phyloP scores from a whole-genome alignment of 1,140 invertebrate genomes.

The Chymomyza costata region DNA sequence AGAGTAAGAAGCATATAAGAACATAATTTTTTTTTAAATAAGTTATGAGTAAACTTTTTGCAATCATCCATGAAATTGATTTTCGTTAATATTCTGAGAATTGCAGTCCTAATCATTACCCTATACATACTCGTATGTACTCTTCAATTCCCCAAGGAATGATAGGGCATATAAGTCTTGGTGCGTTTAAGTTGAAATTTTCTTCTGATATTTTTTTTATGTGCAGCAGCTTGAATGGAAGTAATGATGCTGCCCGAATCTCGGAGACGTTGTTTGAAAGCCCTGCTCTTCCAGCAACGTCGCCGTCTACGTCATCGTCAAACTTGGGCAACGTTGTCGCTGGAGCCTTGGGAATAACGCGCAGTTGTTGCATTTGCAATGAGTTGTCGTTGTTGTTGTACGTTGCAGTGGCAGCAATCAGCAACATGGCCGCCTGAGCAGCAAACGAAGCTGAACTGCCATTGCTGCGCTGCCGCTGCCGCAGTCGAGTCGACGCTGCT shows the following conservation, averaged over 20 bases:
- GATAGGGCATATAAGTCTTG: neutral
- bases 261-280: neutral
- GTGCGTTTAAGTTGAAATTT: neutral
- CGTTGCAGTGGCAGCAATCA: slow-evolving; percentile 47
- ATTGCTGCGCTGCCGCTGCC: no score
- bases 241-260: slow-evolving; percentile 62
- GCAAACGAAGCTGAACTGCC: slow-evolving; percentile 71
- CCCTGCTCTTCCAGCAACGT: neutral
- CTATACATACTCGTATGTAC: no score
- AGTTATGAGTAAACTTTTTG: no score
- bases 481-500: no score
- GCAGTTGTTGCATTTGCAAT: slow-evolving; percentile 69
- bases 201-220: slow-evolving; percentile 47
- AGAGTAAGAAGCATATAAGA: no score
- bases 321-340: slow-evolving; percentile 29
- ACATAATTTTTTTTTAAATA: no score
- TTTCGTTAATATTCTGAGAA: no score
- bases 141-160: no score
- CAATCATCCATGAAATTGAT: no score
- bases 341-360: slow-evolving; percentile 64
- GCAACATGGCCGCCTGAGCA: slow-evolving; percentile 71
- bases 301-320: no score
- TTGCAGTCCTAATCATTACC: no score
- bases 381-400: slow-evolving; percentile 45
- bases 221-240: slow-evolving; percentile 73